phyloP scores from a whole-genome alignment of 1,140 invertebrate species.

The Reticulitermes speratus region DNA sequence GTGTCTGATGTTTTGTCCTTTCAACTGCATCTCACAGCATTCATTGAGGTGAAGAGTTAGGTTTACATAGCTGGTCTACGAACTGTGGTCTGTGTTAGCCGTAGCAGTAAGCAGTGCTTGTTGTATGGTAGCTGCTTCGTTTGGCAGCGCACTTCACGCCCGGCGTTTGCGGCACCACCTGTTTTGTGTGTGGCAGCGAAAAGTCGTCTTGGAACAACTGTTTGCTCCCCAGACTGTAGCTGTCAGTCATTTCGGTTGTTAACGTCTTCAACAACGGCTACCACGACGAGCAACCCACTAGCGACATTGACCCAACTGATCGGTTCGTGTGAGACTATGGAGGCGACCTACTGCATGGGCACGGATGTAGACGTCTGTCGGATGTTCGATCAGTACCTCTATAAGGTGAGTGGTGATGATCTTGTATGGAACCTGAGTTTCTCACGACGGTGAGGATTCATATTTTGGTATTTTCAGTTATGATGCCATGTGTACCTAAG shows the following conservation, averaged over 20 bases:
- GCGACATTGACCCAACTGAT: not conserved
- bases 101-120: not conserved
- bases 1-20: not conserved
- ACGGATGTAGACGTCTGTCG: conserved; percentile 63
- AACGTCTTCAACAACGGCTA: not conserved
- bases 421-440: no score
- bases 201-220: not conserved
- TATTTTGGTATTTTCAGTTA: no score
- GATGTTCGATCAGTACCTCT: conserved; percentile 67
- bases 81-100: not conserved
- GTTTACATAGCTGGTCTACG: not conserved
- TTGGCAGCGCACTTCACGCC: not conserved
- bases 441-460: no score
- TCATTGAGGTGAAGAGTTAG: not conserved
- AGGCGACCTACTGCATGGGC: conserved; percentile 62
- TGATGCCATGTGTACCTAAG: no score
- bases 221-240: not conserved
- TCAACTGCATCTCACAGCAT: not conserved
- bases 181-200: not conserved
- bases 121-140: not conserved
- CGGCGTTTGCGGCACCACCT: not conserved
- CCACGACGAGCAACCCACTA: conserved; percentile 17
- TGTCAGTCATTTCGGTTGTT: not conserved
- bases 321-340: conserved; percentile 47
- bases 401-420: conserved; percentile 54